Evolutionary conservation across 2,113 vertebrate genomes (phyloP).

Genomic region (Microtus richardsoni): DNA sequence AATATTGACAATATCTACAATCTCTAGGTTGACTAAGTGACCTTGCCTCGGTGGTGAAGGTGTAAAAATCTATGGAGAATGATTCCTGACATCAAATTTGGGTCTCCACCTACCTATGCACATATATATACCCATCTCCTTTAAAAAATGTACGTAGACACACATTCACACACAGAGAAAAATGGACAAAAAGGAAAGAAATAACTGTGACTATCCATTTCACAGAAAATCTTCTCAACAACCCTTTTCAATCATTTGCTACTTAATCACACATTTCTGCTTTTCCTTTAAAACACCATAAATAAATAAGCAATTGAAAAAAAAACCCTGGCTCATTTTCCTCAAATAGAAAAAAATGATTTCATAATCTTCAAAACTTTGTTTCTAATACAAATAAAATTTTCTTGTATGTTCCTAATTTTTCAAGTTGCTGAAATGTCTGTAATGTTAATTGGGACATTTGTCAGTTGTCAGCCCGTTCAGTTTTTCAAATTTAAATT

Average conservation of each 20-base stretch:
- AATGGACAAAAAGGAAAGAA: not conserved
- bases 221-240: not conserved
- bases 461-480: constrained; percentile 73
- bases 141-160: not conserved
- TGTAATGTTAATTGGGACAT: constrained; percentile 68
- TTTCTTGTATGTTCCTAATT: constrained; percentile 68
- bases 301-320: constrained; percentile 68
- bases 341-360: constrained; percentile 16
- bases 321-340: constrained; percentile 45
- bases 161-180: not conserved
- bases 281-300: constrained; percentile 49
- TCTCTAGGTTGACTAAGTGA: not conserved
- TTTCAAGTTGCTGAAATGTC: constrained; percentile 64
- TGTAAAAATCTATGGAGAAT: not conserved
- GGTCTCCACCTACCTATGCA: not conserved
- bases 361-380: constrained; percentile 64
- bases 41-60: not conserved
- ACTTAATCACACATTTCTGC: not conserved
- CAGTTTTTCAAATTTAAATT: constrained; percentile 66
- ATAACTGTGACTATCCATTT: not conserved
- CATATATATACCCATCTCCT: not conserved
- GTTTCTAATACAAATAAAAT: constrained; percentile 55
- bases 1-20: not conserved
- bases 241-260: not conserved
- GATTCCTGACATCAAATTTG: not conserved